These are phyloP conservation scores for Colletes collaris DNA, from an alignment of 2,888 invertebrate species.

Conservation along the genomic window DNA sequence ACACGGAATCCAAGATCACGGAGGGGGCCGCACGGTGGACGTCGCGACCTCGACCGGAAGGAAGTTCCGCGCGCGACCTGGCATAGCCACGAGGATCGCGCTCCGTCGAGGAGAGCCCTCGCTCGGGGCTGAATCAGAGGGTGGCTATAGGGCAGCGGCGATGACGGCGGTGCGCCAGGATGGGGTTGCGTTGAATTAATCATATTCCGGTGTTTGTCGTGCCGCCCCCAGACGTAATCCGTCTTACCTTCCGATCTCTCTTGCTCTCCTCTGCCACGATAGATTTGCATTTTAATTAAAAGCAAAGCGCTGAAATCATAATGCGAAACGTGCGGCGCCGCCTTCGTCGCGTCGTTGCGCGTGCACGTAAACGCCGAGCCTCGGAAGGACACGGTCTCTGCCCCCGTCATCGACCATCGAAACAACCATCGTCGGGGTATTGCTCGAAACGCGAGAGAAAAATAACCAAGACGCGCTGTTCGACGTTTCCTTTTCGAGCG, in stretches of 20 bases:
- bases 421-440: too few species aligned
- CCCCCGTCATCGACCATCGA: not conserved
- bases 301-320: constrained; percentile 87
- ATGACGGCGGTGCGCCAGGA: constrained; percentile 72
- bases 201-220: constrained; percentile 83
- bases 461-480: too few species aligned
- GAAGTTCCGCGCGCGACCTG: constrained; percentile 13
- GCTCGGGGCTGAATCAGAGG: constrained; percentile 56
- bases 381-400: constrained; percentile 45
- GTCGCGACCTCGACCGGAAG: not conserved
- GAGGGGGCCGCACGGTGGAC: too few species aligned
- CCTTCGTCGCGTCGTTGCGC: constrained; percentile 71
- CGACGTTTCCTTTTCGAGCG: too few species aligned
- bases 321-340: constrained; percentile 83
- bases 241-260: constrained; percentile 82
- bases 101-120: constrained; percentile 32
- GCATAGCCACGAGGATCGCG: constrained; percentile 32
- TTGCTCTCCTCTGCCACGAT: constrained; percentile 74
- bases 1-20: not conserved
- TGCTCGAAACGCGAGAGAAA: too few species aligned
- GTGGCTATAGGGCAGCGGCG: constrained; percentile 57
- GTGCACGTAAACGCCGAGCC: constrained; percentile 25
- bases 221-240: constrained; percentile 82
- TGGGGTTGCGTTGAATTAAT: constrained; percentile 82
- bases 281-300: constrained; percentile 87